These are phyloP conservation scores for Arge pagana DNA, from an alignment of 2,888 invertebrate genomes.

Conservation along the genomic window DNA sequence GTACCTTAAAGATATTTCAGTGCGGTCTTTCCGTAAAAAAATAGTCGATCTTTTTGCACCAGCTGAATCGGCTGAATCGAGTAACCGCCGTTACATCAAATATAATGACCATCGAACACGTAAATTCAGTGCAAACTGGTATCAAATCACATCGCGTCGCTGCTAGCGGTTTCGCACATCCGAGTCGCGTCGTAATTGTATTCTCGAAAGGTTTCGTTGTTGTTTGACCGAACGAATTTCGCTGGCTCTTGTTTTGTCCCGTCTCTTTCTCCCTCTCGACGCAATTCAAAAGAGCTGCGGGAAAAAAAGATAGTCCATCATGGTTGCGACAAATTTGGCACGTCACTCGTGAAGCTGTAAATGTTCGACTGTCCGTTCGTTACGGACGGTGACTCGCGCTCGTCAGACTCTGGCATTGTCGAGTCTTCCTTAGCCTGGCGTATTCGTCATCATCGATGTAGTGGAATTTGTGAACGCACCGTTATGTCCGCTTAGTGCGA, in stretches of 20 bases:
- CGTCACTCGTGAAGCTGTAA: constrained; percentile 6
- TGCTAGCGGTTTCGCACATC: too few relatives aligned
- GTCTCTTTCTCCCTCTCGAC: not conserved
- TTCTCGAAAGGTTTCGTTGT: too few relatives aligned
- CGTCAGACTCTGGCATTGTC: constrained; percentile 39
- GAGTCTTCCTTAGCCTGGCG: constrained; percentile 40
- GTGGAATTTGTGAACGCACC: too few relatives aligned
- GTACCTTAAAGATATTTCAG: too few relatives aligned
- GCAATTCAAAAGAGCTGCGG: not conserved
- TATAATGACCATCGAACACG: too few relatives aligned
- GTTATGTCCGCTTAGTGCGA: too few relatives aligned
- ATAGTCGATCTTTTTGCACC: too few relatives aligned
- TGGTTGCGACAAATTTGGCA: constrained; percentile 10
- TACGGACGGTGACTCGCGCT: constrained; percentile 45
- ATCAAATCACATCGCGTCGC: too few relatives aligned
- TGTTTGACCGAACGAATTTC: constrained; percentile 3
- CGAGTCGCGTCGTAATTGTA: too few relatives aligned
- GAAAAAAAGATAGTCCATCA: not conserved
- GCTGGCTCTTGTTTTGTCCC: not conserved
- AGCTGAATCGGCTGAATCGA: too few relatives aligned
- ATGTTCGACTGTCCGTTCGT: constrained; percentile 35
- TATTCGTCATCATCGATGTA: constrained; percentile 46
- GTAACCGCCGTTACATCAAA: too few relatives aligned
- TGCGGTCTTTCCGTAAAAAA: not conserved
- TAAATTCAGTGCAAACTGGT: too few relatives aligned